These are phyloP conservation scores for Lacerta agilis DNA, from an alignment of 2,797 vertebrate genomes.

Conservation along the genomic window DNA sequence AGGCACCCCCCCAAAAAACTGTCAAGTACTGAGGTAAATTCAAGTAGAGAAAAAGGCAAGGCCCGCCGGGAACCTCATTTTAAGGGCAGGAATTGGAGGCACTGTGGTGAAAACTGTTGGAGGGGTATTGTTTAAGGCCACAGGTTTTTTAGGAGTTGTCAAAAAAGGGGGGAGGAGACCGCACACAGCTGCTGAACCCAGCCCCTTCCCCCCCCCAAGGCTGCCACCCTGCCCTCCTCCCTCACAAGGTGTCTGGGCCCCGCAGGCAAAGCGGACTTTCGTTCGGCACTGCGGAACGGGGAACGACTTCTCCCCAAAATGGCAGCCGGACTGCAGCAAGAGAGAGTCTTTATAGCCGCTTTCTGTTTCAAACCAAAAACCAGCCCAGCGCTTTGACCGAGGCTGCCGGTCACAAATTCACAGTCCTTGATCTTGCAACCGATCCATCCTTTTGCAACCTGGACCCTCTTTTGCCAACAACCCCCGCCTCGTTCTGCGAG, in stretches of 20 bases:
- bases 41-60: background rate
- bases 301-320: too few species aligned
- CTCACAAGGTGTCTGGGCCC: background rate
- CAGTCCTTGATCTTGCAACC: background rate
- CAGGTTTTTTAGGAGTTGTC: background rate
- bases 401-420: accelerated
- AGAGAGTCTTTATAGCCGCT: background rate
- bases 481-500: accelerated
- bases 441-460: too few species aligned
- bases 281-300: background rate
- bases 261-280: too few species aligned
- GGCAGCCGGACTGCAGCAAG: accelerated
- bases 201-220: background rate
- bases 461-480: background rate
- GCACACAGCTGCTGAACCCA: too few species aligned
- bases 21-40: background rate
- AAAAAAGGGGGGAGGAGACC: background rate
- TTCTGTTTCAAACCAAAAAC: background rate
- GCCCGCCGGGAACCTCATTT: background rate
- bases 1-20: background rate
- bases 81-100: background rate
- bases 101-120: background rate
- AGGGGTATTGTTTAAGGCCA: background rate
- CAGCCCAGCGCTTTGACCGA: background rate
- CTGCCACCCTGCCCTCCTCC: background rate